Evolutionary conservation across 2,888 invertebrate species (phyloP).

Genomic region (Endomychus coccineus): DNA sequence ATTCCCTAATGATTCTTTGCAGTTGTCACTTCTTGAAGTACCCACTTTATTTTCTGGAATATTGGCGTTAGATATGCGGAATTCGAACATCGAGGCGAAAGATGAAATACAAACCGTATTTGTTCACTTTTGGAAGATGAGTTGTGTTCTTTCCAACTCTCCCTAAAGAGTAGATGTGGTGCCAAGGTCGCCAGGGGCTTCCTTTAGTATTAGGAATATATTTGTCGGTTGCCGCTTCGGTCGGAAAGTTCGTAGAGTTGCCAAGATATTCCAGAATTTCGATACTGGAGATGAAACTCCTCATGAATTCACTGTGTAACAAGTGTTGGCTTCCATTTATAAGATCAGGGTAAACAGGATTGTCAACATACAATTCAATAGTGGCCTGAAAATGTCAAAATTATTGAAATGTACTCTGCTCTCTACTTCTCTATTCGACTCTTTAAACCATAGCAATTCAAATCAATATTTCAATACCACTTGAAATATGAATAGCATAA

Average conservation of each 20-base stretch:
- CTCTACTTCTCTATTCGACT: no score
- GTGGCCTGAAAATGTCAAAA: slow-evolving; percentile 19
- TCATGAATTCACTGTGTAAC: slow-evolving; percentile 39
- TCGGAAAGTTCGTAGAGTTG: slow-evolving; percentile 32
- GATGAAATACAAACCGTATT: no score
- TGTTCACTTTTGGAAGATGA: slow-evolving; percentile 40
- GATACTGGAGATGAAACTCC: slow-evolving; percentile 40
- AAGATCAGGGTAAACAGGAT: slow-evolving; percentile 34
- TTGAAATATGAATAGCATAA: no score
- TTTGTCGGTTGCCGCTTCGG: slow-evolving; percentile 32
- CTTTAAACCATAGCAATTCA: no score
- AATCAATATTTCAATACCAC: no score
- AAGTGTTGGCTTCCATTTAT: slow-evolving; percentile 39
- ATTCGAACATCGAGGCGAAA: no score
- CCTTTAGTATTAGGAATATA: slow-evolving; percentile 34
- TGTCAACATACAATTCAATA: slow-evolving; percentile 27
- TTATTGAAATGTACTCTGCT: no score
- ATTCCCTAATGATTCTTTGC: no score
- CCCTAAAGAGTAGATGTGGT: slow-evolving; percentile 44
- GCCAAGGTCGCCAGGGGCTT: slow-evolving; percentile 43
- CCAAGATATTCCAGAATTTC: slow-evolving; percentile 41
- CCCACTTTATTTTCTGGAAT: no score
- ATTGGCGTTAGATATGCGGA: no score
- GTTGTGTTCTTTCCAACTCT: slow-evolving; percentile 39
- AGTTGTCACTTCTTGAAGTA: no score